Evolutionary conservation across 2,113 vertebrate genomes (phyloP), one percentile per base, ranked within the genome.

Genomic region (Notarius quadriscutis): DNA sequence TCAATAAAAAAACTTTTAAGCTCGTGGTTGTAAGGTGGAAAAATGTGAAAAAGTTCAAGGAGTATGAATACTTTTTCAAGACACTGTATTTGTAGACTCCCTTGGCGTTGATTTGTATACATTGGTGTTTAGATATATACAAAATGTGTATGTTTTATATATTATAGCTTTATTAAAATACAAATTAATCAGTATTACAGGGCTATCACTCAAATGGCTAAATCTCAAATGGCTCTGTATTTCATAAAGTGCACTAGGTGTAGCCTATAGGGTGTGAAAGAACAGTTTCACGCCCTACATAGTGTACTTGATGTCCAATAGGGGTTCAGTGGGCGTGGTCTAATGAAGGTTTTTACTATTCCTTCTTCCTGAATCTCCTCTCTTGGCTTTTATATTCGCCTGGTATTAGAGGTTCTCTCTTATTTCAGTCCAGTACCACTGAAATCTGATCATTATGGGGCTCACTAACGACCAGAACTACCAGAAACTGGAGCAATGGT

Each of bases 401-500:
- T 20, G 74, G 0, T 5, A 25, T 51, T 30, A 55, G 48, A 34
- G 4, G 53, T 22, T 6, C n/a, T 51, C 74, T 27, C n/a, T 53
- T 7, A 5, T 5, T 27, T 2, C 6, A 75, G 51, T 34, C 58
- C 5, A 88, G 87, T 89, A 85, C 87, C 90, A 87, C 62, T 81
- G 63, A 83, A 57, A 30, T 58, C 55, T 30, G 20, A 83, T 83
- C 91, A 94, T 25, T 89, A 97, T 97, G 97, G 95, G 91, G 53
- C 95, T 99, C 83, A 96, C 95, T 63, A 91, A 91, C 80, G 95
- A 97, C 86, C 95, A 97, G 65, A 94, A 93, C 86, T 99, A 96
- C 93, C 92, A 96, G 86, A 96, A 96, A 91, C 96, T 99, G 89
- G 88, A 94, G 91, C 91, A 97, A 5, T 98, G 97, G 97, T 94